phyloP scores from a whole-genome alignment of 2,797 vertebrate genomes.

The Nyctalus aviator region DNA sequence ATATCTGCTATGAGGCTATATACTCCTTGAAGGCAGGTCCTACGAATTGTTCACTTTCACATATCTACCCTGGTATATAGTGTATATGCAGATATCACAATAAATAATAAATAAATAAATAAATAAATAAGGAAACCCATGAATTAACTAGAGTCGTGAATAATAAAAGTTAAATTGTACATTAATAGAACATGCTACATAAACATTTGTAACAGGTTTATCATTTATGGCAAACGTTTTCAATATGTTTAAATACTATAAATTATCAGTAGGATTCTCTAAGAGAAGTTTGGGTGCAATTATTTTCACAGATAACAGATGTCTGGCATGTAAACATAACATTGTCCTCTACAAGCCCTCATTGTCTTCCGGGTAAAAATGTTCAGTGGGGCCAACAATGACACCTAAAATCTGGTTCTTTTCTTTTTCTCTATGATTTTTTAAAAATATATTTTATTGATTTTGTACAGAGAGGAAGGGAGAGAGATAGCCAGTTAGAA shows the following conservation, averaged over 20 bases:
- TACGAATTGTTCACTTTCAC: background rate
- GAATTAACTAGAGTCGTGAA: background rate
- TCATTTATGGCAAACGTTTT: background rate
- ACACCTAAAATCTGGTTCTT: background rate
- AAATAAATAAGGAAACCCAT: background rate
- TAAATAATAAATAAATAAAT: background rate
- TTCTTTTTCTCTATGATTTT: background rate
- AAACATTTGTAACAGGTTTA: background rate
- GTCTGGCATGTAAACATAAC: background rate
- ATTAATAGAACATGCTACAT: background rate
- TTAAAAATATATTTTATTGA: no score
- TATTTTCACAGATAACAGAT: background rate
- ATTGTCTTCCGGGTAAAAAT: background rate
- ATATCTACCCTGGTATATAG: background rate
- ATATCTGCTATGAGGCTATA: background rate
- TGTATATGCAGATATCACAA: background rate
- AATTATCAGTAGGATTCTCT: background rate
- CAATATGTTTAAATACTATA: background rate
- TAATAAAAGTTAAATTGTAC: background rate
- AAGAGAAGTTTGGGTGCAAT: background rate
- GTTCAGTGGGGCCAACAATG: background rate
- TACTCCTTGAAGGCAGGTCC: background rate
- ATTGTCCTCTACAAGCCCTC: background rate
- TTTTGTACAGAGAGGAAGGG: no score
- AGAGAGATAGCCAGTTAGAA: no score